phyloP scores from a whole-genome alignment of 2,797 vertebrate species.

The Thamnophis elegans region DNA sequence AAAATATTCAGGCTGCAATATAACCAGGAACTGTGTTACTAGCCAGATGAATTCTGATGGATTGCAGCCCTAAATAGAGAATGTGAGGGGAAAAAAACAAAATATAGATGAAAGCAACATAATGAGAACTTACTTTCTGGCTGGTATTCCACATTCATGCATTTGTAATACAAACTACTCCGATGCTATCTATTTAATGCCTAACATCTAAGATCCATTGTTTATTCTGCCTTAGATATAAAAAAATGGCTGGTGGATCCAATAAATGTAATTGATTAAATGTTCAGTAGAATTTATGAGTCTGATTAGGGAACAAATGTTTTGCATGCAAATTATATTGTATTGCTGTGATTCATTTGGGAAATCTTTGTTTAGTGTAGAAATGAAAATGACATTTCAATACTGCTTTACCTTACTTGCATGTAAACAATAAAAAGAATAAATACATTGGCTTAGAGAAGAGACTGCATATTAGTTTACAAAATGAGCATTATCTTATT shows the following conservation, averaged over 20 bases:
- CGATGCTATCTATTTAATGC: constrained; percentile 26
- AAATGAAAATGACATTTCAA: constrained; percentile 61
- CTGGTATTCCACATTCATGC: constrained; percentile 25
- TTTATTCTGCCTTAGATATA: constrained; percentile 60
- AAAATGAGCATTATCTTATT: constrained; percentile 17
- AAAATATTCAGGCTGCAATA: neutral
- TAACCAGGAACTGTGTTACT: neutral
- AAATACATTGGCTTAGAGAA: constrained; percentile 51
- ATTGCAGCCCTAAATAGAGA: neutral
- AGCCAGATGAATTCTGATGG: neutral
- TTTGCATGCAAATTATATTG: constrained; percentile 64
- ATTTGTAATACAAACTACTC: constrained; percentile 25
- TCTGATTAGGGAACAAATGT: constrained; percentile 57
- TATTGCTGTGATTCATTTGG: constrained; percentile 46
- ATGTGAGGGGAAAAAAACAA: neutral
- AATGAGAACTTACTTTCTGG: constrained; percentile 24
- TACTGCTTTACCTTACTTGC: constrained; percentile 46
- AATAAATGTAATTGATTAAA: constrained; percentile 68
- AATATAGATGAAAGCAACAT: constrained; percentile 15
- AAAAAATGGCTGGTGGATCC: constrained; percentile 51
- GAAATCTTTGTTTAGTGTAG: constrained; percentile 40
- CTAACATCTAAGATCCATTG: constrained; percentile 34
- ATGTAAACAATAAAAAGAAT: constrained; percentile 48
- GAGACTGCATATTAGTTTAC: constrained; percentile 27
- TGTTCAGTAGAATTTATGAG: constrained; percentile 57